Evolutionary conservation across 2,888 invertebrate species (phyloP), one percentile per base, ranked within the genome.

Genomic region (Thelaira solivaga): DNA sequence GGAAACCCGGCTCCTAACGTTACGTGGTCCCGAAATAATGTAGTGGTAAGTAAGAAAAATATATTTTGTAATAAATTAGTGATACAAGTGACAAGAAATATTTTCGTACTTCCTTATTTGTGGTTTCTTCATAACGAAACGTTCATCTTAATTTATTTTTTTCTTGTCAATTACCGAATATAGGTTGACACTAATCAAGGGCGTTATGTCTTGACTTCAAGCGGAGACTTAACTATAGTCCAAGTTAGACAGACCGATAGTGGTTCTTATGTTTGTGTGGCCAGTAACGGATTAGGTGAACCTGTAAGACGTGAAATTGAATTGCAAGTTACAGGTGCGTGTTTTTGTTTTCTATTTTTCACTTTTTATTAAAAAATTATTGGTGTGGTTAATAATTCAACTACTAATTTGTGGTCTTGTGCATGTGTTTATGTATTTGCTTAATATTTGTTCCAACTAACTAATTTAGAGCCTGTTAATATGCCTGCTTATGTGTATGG

Each of bases 211-310:
- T 87, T 92, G 41, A 90, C 92, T 0, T 92, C 90, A 2, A 94
- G 94, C 83, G 95, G 95, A 13, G 92, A 95, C 2, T 90, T 97
- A 62, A 94, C 96, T 88, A 96, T 98, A 78, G 92, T 95, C 13
- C 94, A 94, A 41, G 90, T 96, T 26, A 93, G 93, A 85, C 92
- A 92, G 81, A 92, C 93, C 65, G 97, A 98, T 88, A 92, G 93
- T 22, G 97, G 97, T 36, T 92, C 93, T 10, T 98, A 97, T 88
- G 91, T 94, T 67, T 97, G 97, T 85, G 91, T 93, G 7, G 97
- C 96, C 1, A 93, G 94, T 85, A 97, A 97, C 88, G 92, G 92
- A 2, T 89, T 94, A 24, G 95, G 94, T 16, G 88, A 90, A 55
- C 92, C 95, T 11, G 91, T 92, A 31, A 92, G 92, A 83, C 91